Conservation (phyloP, 2,113 vertebrate species). For the Serinus canaria region DNA sequence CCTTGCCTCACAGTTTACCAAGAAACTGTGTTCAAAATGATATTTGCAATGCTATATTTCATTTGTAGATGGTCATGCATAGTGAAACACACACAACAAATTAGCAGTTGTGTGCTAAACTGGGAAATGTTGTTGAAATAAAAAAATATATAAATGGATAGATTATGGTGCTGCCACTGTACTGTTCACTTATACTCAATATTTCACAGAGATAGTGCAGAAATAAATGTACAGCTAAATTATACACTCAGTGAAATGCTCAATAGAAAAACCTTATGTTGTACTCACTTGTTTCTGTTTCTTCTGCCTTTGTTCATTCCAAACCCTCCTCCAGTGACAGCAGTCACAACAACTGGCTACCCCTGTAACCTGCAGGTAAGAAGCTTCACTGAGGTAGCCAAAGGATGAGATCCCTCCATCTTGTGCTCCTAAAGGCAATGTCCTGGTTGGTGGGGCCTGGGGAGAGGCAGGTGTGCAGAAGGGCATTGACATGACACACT, state of each 20-base stretch:
- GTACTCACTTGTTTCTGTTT: not conserved
- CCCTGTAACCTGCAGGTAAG: not conserved
- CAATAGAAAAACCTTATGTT: not conserved
- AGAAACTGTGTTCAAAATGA: not conserved
- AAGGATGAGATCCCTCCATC: not conserved
- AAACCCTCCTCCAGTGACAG: not conserved
- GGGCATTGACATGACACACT: no score
- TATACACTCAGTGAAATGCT: not conserved
- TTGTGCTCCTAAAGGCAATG: not conserved
- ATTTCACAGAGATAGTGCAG: not conserved
- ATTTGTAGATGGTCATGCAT: not conserved
- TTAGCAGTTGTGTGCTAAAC: not conserved
- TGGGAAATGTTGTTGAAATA: not conserved
- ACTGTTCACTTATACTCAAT: not conserved
- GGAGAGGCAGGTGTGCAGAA: not conserved
- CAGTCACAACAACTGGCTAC: not conserved
- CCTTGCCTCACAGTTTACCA: not conserved
- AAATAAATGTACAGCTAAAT: not conserved
- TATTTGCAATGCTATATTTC: not conserved
- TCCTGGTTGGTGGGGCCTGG: not conserved
- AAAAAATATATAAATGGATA: not conserved
- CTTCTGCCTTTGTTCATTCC: not conserved
- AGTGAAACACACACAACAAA: not conserved
- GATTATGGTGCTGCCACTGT: not conserved
- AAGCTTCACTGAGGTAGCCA: not conserved